Conservation (phyloP, 1,140 invertebrate species). For the Alviniconcha marisindica region DNA sequence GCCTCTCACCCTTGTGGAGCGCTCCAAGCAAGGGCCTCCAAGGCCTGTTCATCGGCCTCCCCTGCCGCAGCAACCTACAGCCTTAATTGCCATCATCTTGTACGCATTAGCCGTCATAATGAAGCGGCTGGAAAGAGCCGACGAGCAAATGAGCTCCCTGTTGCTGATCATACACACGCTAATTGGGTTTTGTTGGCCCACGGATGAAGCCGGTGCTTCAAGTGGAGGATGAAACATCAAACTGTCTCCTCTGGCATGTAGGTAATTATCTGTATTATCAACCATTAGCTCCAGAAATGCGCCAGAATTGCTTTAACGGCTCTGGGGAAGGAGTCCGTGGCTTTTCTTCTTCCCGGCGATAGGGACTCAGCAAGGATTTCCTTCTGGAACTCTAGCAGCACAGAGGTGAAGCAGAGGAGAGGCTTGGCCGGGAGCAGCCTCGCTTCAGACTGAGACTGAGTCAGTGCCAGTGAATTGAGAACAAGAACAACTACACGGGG, state of each 20-base stretch:
- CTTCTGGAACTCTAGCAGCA: too few relatives aligned
- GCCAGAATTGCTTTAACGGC: slow-evolving; percentile 25
- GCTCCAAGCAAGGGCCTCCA: neutral
- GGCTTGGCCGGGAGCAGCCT: too few relatives aligned
- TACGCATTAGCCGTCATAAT: slow-evolving; percentile 22
- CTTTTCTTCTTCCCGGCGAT: too few relatives aligned
- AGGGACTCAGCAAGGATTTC: too few relatives aligned
- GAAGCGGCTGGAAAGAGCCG: neutral
- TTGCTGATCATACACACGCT: slow-evolving; percentile 17
- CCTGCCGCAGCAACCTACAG: neutral
- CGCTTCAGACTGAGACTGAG: too few relatives aligned
- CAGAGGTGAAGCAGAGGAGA: too few relatives aligned
- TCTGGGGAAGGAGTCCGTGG: neutral
- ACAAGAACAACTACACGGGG: too few relatives aligned
- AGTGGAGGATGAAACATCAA: slow-evolving; percentile 25
- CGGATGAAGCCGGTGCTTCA: neutral
- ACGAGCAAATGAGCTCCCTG: slow-evolving; percentile 20
- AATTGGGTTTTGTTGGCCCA: slow-evolving; percentile 28
- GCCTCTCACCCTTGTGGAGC: neutral
- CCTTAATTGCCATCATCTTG: slow-evolving; percentile 31
- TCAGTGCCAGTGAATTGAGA: too few relatives aligned
- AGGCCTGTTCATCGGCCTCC: neutral
- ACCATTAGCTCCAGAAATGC: slow-evolving; percentile 20
- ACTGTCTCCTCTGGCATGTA: slow-evolving; percentile 26
- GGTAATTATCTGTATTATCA: slow-evolving; percentile 27